phyloP scores from a whole-genome alignment of 2,888 invertebrate genomes.

The Meteorus colon region DNA sequence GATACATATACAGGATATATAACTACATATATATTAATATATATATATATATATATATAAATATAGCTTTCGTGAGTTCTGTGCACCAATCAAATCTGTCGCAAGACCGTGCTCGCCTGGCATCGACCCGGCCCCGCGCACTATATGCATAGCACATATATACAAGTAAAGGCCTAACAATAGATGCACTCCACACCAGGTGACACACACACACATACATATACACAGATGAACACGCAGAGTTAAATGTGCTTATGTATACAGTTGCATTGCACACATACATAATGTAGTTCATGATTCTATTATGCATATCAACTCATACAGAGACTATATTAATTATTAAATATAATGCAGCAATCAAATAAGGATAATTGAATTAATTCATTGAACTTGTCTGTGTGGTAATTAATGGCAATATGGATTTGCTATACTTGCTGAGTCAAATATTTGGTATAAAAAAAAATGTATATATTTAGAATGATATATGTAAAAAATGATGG shows the following conservation, averaged over 20 bases:
- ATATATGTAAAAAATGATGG: too few relatives aligned
- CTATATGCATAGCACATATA: slow-evolving; percentile 4
- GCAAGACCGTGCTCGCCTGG: slow-evolving; percentile 45
- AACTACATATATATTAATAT: not conserved
- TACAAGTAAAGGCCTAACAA: slow-evolving; percentile 36
- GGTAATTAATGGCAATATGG: not conserved
- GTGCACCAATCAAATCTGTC: slow-evolving; percentile 45
- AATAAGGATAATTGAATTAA: not conserved
- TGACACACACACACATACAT: slow-evolving; percentile 35
- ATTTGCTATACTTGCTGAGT: not conserved
- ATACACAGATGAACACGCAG: slow-evolving; percentile 19
- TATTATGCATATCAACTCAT: slow-evolving; percentile 22
- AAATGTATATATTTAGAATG: not conserved
- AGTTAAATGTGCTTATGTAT: not conserved
- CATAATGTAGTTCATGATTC: slow-evolving; percentile 41
- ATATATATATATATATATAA: not conserved
- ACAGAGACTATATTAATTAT: slow-evolving; percentile 4
- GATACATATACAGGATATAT: not conserved
- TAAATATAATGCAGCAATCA: not conserved
- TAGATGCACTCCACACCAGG: slow-evolving; percentile 24
- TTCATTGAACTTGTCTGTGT: not conserved
- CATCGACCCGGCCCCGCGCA: slow-evolving; percentile 45
- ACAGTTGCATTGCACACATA: slow-evolving; percentile 11
- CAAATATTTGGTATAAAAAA: not conserved
- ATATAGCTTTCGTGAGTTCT: slow-evolving; percentile 33